phyloP scores from a whole-genome alignment of 2,888 invertebrate species.

The Nephrocerus scutellatus region DNA sequence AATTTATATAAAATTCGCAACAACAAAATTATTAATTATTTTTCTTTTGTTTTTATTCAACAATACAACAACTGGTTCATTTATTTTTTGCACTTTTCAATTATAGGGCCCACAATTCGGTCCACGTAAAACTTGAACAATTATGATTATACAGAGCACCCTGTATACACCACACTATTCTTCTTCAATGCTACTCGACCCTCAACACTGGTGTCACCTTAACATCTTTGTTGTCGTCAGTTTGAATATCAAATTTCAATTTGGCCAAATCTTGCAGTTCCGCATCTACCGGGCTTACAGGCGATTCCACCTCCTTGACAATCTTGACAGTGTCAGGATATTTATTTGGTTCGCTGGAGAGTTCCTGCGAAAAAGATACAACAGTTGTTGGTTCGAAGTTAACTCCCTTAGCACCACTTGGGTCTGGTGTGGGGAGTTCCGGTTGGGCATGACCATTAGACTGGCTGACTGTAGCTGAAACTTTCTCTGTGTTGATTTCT shows the following conservation, averaged over 20 bases:
- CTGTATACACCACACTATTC: neutral
- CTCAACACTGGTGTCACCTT: constrained; percentile 37
- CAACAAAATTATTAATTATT: too few relatives aligned
- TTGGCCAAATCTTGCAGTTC: constrained; percentile 37
- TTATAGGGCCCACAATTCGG: too few relatives aligned
- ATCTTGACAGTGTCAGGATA: constrained; percentile 43
- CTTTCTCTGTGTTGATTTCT: constrained; percentile 9
- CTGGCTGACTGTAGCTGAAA: constrained; percentile 11
- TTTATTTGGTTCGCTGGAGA: constrained; percentile 39
- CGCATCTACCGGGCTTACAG: constrained; percentile 16
- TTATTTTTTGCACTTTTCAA: too few relatives aligned
- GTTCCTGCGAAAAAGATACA: constrained; percentile 41
- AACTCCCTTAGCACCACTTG: constrained; percentile 34
- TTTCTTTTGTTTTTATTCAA: too few relatives aligned
- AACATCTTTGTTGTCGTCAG: constrained; percentile 33
- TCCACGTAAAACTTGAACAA: too few relatives aligned
- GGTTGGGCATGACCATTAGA: constrained; percentile 26
- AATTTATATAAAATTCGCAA: too few relatives aligned
- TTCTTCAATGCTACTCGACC: constrained; percentile 18
- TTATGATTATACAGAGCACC: too few relatives aligned
- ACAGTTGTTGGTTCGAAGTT: constrained; percentile 40
- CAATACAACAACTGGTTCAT: too few relatives aligned
- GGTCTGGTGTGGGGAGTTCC: constrained; percentile 31
- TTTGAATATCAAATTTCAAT: constrained; percentile 42
- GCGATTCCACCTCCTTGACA: constrained; percentile 18